Evolutionary conservation across 2,888 invertebrate species (phyloP).

Genomic region (Machimus atricapillus): DNA sequence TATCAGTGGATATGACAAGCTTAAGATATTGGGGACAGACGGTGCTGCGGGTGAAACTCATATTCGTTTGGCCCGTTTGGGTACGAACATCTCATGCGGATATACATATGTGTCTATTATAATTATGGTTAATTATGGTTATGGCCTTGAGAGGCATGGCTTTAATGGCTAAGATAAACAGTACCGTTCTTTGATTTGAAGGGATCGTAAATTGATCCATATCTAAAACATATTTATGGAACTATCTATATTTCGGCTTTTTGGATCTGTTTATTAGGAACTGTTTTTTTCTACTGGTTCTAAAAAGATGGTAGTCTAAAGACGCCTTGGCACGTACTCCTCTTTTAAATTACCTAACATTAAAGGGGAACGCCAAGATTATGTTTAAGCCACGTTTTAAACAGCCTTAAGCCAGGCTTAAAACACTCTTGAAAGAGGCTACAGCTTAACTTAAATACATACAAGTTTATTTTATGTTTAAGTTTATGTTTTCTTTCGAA

Average conservation of each 20-base stretch:
- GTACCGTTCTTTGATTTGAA: neutral
- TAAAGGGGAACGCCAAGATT: too few relatives aligned
- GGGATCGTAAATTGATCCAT: neutral
- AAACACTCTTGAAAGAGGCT: too few relatives aligned
- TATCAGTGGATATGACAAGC: slow-evolving; percentile 8
- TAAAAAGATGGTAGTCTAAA: neutral
- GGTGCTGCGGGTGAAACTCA: neutral
- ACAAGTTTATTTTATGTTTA: too few relatives aligned
- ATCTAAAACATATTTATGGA: neutral
- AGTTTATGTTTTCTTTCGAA: too few relatives aligned
- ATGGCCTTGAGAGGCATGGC: neutral
- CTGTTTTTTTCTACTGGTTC: neutral
- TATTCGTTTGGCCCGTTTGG: neutral
- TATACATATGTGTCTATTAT: neutral
- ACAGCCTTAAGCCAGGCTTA: too few relatives aligned
- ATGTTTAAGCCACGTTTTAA: too few relatives aligned
- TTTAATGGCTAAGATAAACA: neutral
- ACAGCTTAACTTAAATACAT: too few relatives aligned
- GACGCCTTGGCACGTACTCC: too few relatives aligned
- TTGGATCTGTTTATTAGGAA: neutral
- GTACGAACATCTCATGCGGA: neutral
- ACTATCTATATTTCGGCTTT: neutral
- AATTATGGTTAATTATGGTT: neutral
- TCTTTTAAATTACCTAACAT: too few relatives aligned
- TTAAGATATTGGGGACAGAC: neutral